Percentiles rank a stretch among this genome's conserved stretches.
phyloP scores from a whole-genome alignment of 2,113 vertebrate genomes.

The Syngnathus typhle region DNA sequence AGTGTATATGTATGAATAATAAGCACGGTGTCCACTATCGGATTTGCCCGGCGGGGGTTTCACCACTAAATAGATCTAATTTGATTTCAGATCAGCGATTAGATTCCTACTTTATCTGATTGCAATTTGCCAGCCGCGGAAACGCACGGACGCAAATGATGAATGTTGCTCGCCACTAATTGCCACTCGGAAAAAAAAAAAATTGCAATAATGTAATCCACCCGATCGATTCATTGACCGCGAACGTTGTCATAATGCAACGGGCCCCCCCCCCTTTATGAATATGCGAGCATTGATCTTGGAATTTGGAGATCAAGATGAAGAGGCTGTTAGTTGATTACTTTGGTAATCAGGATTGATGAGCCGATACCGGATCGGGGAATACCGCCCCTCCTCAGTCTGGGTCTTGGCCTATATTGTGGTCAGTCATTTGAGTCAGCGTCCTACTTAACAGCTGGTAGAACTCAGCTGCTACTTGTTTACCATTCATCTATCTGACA shows the following conservation, averaged over 20 bases:
- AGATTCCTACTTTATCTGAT: slow-evolving; percentile 68
- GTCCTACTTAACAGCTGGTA: slow-evolving; percentile 4
- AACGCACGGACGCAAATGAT: slow-evolving; percentile 63
- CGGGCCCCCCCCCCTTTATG: slow-evolving; percentile 26
- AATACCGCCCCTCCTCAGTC: slow-evolving; percentile 22
- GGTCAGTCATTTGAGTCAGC: slow-evolving; percentile 9
- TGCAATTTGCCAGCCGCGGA: slow-evolving; percentile 69
- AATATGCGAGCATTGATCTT: slow-evolving; percentile 67
- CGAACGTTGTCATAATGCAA: slow-evolving; percentile 22
- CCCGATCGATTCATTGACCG: slow-evolving; percentile 32
- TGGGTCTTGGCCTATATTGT: slow-evolving; percentile 17
- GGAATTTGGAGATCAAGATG: slow-evolving; percentile 65
- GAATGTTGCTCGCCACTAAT: slow-evolving; percentile 59
- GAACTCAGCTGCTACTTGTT: background rate
- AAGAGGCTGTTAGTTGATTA: slow-evolving; percentile 70
- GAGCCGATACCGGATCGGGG: slow-evolving; percentile 40
- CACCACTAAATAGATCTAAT: slow-evolving; percentile 70
- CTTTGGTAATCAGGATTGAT: slow-evolving; percentile 65
- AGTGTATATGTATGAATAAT: slow-evolving; percentile 71
- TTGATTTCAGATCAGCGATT: slow-evolving; percentile 71
- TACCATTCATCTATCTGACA: background rate
- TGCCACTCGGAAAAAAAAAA: slow-evolving; percentile 42
- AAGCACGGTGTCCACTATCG: slow-evolving; percentile 77
- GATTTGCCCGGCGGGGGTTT: slow-evolving; percentile 79
- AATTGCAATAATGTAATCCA: slow-evolving; percentile 17